Conservation (phyloP, 2,113 vertebrate genomes). For the Plestiodon gilberti region DNA sequence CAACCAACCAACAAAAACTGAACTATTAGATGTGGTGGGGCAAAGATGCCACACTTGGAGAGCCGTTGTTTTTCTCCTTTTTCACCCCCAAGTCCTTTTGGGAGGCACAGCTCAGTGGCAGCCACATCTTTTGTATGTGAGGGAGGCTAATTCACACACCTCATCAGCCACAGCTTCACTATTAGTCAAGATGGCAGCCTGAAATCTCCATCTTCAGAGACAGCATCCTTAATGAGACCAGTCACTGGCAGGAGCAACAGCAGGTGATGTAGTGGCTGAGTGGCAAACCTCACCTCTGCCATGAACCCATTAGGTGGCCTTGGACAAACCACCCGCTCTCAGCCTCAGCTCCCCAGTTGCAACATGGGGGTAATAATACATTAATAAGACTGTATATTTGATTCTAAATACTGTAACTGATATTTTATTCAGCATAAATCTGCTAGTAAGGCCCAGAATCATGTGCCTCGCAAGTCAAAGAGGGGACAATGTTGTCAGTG, state of each 20-base stretch:
- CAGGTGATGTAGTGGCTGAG: no score
- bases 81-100: neutral
- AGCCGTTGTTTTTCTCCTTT: neutral
- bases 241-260: no score
- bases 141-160: neutral
- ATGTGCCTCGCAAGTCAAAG: neutral
- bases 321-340: no score
- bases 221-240: no score
- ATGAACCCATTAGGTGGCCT: no score
- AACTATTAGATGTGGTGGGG: neutral
- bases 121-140: neutral
- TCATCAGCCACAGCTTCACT: no score
- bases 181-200: no score
- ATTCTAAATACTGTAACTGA: neutral
- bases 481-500: neutral
- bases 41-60: neutral
- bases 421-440: neutral
- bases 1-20: neutral
- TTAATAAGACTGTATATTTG: neutral
- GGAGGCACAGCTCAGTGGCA: neutral
- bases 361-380: no score
- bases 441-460: neutral
- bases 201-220: no score
- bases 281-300: no score
- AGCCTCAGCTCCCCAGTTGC: no score